Conservation (phyloP, 2,888 invertebrate genomes). For the Ctena decussata region DNA sequence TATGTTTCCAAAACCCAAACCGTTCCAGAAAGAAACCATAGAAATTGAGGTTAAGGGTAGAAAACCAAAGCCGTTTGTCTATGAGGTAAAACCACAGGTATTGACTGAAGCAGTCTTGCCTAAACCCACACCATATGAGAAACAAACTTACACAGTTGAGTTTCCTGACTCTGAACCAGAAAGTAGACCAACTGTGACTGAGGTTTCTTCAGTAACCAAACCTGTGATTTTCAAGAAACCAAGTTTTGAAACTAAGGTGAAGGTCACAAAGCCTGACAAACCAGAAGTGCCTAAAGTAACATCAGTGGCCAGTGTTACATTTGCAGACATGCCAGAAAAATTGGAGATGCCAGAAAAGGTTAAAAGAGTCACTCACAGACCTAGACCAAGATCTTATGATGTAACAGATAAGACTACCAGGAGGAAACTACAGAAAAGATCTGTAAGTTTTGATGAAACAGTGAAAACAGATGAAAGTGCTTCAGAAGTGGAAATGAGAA, state of each 20-base stretch:
- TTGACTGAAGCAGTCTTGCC: neutral
- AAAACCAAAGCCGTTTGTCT: neutral
- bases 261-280: neutral
- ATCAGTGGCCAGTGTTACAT: neutral
- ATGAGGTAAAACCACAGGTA: neutral
- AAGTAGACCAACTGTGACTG: neutral
- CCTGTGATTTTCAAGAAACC: neutral
- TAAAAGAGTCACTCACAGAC: neutral
- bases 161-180: slow-evolving; percentile 3
- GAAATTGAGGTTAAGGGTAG: neutral
- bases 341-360: neutral
- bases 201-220: neutral
- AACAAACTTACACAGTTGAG: neutral
- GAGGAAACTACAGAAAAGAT: neutral
- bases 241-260: neutral
- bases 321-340: neutral
- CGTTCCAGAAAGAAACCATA: neutral
- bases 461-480: slow-evolving; percentile 7
- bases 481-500: neutral
- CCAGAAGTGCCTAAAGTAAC: neutral
- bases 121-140: slow-evolving; percentile 3
- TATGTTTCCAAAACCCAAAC: neutral
- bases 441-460: slow-evolving; percentile 1
- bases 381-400: neutral
- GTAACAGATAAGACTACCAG: neutral